phyloP scores from a whole-genome alignment of 2,797 vertebrate genomes.

The Rhynchonycteris naso region DNA sequence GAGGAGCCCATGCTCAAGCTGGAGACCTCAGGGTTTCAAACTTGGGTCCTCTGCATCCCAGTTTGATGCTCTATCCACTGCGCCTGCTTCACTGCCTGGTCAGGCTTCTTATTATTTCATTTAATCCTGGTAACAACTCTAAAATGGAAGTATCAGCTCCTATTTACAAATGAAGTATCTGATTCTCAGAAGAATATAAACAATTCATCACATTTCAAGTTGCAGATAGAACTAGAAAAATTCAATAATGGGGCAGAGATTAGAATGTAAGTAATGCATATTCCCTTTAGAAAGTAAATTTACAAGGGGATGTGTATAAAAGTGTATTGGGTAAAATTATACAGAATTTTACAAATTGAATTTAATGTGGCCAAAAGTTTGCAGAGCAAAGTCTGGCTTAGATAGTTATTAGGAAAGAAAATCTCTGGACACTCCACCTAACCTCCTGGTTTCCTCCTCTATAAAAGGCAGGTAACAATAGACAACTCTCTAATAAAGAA shows the following conservation, averaged over 20 bases:
- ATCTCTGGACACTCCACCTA: conserved; percentile 46
- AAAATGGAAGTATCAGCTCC: conserved; percentile 3
- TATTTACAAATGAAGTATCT: conserved; percentile 1
- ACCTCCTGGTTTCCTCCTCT: conserved; percentile 64
- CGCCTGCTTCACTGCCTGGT: too few species aligned
- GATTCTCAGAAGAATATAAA: conserved; percentile 21
- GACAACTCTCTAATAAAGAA: conserved; percentile 67
- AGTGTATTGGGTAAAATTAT: neutral
- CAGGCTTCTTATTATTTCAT: conserved; percentile 8
- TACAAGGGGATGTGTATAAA: neutral
- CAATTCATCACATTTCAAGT: neutral
- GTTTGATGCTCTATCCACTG: too few species aligned
- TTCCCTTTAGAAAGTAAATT: neutral
- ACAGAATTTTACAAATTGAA: conserved; percentile 47
- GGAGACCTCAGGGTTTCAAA: too few species aligned
- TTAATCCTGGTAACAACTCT: neutral
- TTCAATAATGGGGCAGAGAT: neutral
- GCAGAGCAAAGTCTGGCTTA: conserved; percentile 49
- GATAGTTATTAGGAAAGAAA: conserved; percentile 46
- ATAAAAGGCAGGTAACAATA: conserved; percentile 73
- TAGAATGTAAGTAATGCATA: conserved; percentile 22
- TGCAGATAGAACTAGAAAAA: neutral
- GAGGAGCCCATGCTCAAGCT: too few species aligned
- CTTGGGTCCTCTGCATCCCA: too few species aligned
- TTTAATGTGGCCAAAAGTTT: conserved; percentile 61